Percentiles rank a stretch among this genome's conserved stretches.
Conservation (phyloP, 2,888 invertebrate species). For the Pinctada fucata region DNA sequence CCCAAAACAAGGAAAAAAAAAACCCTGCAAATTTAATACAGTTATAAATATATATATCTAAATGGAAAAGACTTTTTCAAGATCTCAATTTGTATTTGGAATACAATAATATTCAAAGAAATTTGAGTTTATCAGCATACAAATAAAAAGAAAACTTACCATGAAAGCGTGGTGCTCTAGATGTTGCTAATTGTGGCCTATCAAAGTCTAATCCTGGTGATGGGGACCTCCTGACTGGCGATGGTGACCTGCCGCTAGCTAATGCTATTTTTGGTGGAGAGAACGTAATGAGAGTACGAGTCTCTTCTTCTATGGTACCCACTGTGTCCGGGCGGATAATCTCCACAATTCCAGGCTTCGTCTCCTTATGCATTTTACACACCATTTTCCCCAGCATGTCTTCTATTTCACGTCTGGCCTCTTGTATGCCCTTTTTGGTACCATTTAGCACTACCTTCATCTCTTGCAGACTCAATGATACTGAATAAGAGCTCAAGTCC, state of each 20-base stretch:
- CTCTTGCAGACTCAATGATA: not conserved
- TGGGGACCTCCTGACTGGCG: too few relatives aligned
- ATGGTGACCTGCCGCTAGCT: not conserved
- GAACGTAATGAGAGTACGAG: conserved; percentile 26
- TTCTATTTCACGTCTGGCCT: conserved; percentile 12
- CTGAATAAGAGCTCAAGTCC: not conserved
- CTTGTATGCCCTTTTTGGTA: conserved; percentile 18
- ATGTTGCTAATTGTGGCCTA: too few relatives aligned
- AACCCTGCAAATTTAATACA: too few relatives aligned
- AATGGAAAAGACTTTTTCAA: not conserved
- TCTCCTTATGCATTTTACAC: not conserved
- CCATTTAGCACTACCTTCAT: conserved; percentile 16
- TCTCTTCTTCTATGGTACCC: conserved; percentile 19
- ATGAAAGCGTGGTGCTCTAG: too few relatives aligned
- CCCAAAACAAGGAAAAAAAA: too few relatives aligned
- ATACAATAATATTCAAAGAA: not conserved
- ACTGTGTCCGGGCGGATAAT: conserved; percentile 9
- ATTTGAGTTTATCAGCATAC: not conserved
- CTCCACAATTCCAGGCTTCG: conserved; percentile 23
- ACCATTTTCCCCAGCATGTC: conserved; percentile 8
- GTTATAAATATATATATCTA: too few relatives aligned
- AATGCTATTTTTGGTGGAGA: not conserved
- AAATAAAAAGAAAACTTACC: not conserved
- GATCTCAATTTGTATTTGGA: not conserved
- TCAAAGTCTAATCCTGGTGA: too few relatives aligned